Evolutionary conservation across 2,888 invertebrate genomes (phyloP).

Genomic region (Aplocera efformata): DNA sequence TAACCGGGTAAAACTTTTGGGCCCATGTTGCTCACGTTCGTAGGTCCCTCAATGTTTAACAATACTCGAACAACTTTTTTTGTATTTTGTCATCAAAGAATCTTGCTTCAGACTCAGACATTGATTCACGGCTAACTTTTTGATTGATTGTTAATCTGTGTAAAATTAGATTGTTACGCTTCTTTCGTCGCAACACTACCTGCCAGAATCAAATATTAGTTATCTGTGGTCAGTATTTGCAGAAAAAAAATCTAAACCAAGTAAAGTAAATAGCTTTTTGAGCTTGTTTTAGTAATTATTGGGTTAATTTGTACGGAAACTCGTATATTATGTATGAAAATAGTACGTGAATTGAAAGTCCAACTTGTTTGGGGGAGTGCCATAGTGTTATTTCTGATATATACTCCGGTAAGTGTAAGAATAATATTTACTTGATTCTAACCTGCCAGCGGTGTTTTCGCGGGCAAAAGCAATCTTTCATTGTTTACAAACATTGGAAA

Average conservation of each 20-base stretch:
- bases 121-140: too few relatives aligned
- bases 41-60: too few relatives aligned
- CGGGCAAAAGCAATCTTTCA: conserved; percentile 40
- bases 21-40: too few relatives aligned
- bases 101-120: too few relatives aligned
- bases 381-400: conserved; percentile 10
- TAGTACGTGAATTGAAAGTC: conserved; percentile 4
- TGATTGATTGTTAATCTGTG: too few relatives aligned
- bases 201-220: conserved; percentile 19
- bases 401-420: conserved; percentile 33
- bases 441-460: conserved; percentile 47
- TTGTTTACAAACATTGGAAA: conserved; percentile 34
- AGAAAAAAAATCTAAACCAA: conserved; percentile 17
- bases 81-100: too few relatives aligned
- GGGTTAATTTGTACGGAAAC: conserved; percentile 2
- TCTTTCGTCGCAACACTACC: background rate
- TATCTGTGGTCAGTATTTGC: too few relatives aligned
- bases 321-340: conserved; percentile 20
- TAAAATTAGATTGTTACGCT: too few relatives aligned
- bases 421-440: conserved; percentile 32
- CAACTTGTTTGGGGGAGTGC: background rate
- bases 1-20: too few relatives aligned
- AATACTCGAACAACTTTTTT: too few relatives aligned
- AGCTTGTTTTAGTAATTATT: conserved; percentile 18
- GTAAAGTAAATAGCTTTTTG: conserved; percentile 22